Conservation (phyloP, 35 echinoderm and acorn worm species). For the Stichopus chloronotus region DNA sequence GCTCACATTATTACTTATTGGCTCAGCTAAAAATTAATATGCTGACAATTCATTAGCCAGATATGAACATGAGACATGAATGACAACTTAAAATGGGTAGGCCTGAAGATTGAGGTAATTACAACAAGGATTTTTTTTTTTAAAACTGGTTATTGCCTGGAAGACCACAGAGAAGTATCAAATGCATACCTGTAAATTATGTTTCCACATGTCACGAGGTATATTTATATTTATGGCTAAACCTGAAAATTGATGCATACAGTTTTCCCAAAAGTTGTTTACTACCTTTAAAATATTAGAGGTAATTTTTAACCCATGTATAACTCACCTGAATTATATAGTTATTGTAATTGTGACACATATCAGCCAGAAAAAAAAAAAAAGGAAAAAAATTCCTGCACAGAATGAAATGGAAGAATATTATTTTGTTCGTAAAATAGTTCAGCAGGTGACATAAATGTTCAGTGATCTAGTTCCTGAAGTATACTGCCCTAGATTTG, state of each 20-base stretch:
- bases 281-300: neutral
- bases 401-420: constrained; percentile 2
- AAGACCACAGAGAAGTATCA: neutral
- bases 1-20: no score
- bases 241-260: constrained; percentile 4
- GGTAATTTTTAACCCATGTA: neutral
- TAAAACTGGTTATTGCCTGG: constrained; percentile 22
- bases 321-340: neutral
- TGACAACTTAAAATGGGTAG: neutral
- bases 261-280: neutral
- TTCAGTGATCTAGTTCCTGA: no score
- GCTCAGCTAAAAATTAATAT: no score
- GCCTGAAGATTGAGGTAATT: neutral
- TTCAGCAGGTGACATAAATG: neutral
- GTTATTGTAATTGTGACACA: neutral
- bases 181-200: neutral
- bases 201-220: neutral
- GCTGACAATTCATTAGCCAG: no score
- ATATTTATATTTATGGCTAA: neutral
- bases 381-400: neutral
- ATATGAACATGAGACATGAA: no score
- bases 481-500: neutral
- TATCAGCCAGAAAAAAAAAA: neutral
- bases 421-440: neutral
- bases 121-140: neutral